Evolutionary conservation across 2,888 invertebrate species (phyloP).

Genomic region (Chaetogeoica ovagalla): DNA sequence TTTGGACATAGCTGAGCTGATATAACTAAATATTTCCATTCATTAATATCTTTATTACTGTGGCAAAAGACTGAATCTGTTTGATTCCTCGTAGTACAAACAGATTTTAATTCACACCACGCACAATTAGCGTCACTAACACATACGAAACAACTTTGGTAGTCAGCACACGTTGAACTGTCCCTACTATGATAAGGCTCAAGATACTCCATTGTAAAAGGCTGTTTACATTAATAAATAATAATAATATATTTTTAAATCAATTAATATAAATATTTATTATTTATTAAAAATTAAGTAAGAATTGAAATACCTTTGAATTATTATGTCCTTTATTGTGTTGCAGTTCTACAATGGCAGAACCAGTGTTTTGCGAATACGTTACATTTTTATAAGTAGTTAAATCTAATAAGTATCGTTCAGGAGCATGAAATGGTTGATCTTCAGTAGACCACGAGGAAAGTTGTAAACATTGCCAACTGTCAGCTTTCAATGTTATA

Average conservation of each 20-base stretch:
- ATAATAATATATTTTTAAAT: background rate
- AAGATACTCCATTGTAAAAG: conserved; percentile 84
- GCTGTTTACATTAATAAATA: conserved; percentile 58
- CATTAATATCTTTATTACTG: conserved; percentile 29
- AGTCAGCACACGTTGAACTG: conserved; percentile 69
- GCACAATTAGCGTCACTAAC: conserved; percentile 86
- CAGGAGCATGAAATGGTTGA: conserved; percentile 63
- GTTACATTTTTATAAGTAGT: conserved; percentile 61
- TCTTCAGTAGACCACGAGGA: conserved; percentile 45
- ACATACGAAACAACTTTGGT: conserved; percentile 84
- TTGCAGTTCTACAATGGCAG: conserved; percentile 71
- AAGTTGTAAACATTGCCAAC: conserved; percentile 44
- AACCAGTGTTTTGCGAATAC: conserved; percentile 56
- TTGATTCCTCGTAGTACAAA: conserved; percentile 70
- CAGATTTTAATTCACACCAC: conserved; percentile 82
- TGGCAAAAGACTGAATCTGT: conserved; percentile 70
- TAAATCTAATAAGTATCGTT: conserved; percentile 66
- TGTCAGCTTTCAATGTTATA: conserved; percentile 41
- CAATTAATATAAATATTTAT: background rate
- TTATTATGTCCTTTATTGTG: conserved; percentile 75
- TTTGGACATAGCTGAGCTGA: conserved; percentile 82
- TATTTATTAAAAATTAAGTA: conserved; percentile 13
- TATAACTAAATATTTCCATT: conserved; percentile 79
- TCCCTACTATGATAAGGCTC: conserved; percentile 82
- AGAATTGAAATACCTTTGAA: conserved; percentile 64